Conservation (phyloP, 2,113 vertebrate species). For the Alosa alosa region DNA sequence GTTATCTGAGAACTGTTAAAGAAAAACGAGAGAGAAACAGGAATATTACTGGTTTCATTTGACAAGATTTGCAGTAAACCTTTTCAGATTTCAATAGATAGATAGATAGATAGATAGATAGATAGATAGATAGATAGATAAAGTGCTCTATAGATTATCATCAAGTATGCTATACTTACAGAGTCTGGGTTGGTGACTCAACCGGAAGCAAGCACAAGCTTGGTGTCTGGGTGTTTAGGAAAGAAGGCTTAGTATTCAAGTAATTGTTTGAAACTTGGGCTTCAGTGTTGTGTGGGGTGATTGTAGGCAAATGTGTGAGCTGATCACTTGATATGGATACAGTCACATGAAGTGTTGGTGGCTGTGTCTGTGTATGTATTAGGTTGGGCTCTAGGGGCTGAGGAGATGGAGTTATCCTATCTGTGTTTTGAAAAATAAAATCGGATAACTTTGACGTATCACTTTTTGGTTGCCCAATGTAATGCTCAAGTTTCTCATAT, state of each 20-base stretch:
- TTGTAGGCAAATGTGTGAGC: neutral
- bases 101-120: too few relatives aligned
- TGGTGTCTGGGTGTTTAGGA: neutral
- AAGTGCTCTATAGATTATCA: neutral
- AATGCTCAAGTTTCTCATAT: neutral
- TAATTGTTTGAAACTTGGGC: neutral
- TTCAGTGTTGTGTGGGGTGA: neutral
- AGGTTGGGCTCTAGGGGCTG: neutral
- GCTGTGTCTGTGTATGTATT: slow-evolving; percentile 30
- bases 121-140: neutral
- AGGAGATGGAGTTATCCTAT: slow-evolving; percentile 17
- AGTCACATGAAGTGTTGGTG: neutral
- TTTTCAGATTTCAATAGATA: neutral
- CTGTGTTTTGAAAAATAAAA: neutral
- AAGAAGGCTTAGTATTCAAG: neutral
- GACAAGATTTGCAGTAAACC: neutral
- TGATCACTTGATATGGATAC: neutral
- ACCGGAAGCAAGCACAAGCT: neutral
- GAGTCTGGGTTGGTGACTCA: neutral
- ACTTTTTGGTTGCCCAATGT: neutral
- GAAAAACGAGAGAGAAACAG: neutral
- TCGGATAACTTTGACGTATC: neutral
- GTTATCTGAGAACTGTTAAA: neutral
- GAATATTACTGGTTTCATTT: neutral
- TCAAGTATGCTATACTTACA: neutral